These are phyloP conservation scores for Leucopsar rothschildi DNA, from an alignment of 2,113 vertebrate genomes.

Conservation along the genomic window DNA sequence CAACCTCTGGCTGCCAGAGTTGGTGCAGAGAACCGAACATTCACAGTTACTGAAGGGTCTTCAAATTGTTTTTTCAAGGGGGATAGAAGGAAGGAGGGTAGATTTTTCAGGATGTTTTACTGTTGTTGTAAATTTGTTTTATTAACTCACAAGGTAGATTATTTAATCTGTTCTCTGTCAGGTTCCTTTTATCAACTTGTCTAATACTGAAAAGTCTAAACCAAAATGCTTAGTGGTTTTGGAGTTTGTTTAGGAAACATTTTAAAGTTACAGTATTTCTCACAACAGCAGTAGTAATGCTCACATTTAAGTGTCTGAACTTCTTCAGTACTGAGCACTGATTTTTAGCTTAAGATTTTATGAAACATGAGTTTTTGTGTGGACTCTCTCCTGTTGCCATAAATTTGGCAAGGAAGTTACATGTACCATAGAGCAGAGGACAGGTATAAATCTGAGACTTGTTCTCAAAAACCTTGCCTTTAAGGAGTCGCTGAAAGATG, in stretches of 20 bases:
- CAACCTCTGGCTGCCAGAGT: background rate
- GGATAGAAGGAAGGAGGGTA: background rate
- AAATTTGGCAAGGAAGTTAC: background rate
- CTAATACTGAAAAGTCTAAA: background rate
- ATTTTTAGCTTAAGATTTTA: background rate
- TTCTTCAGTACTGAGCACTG: background rate
- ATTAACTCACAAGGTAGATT: rapidly evolving
- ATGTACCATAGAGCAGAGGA: background rate
- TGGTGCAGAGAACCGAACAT: rapidly evolving
- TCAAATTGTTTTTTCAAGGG: background rate
- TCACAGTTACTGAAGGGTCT: background rate
- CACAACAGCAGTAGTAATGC: background rate
- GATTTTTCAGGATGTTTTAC: background rate
- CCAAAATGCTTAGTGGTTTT: background rate
- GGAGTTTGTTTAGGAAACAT: background rate
- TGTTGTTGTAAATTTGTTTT: background rate
- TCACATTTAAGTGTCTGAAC: background rate
- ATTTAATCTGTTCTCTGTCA: background rate
- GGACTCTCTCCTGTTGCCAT: background rate
- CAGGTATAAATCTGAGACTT: background rate
- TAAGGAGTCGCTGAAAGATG: background rate
- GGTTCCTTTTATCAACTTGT: background rate
- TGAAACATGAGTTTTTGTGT: background rate
- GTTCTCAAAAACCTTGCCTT: background rate
- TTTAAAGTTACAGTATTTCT: background rate